Evolutionary conservation across 1,140 invertebrate species (phyloP).

Genomic region (Musca domestica): DNA sequence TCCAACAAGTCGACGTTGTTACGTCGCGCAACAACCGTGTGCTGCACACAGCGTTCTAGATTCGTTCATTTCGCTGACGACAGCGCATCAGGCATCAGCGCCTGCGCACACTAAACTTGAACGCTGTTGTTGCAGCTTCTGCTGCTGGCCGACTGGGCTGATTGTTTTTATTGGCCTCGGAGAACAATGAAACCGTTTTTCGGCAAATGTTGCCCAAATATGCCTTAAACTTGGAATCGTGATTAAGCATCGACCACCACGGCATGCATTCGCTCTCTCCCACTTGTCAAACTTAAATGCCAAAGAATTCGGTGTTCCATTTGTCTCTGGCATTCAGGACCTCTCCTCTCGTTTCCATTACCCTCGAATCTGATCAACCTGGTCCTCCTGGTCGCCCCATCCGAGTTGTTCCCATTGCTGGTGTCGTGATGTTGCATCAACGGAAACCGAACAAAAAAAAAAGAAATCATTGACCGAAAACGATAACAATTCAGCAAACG

Average conservation of each 20-base stretch:
- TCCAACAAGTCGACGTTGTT: slow-evolving; percentile 24
- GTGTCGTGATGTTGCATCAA: slow-evolving; percentile 32
- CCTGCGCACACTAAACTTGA: neutral
- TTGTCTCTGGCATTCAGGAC: too few species aligned
- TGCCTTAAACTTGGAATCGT: slow-evolving; percentile 22
- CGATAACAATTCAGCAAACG: slow-evolving; percentile 30
- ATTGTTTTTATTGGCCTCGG: slow-evolving; percentile 16
- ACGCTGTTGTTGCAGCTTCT: neutral
- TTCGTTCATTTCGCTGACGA: neutral
- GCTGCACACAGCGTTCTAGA: neutral
- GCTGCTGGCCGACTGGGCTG: neutral
- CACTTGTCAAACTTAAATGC: slow-evolving; percentile 20
- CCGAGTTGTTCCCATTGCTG: too few species aligned
- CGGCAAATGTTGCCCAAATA: slow-evolving; percentile 20
- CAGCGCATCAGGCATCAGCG: neutral
- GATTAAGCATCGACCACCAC: slow-evolving; percentile 12
- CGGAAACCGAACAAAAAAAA: slow-evolving; percentile 18
- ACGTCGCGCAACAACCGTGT: neutral
- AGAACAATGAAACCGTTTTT: slow-evolving; percentile 22
- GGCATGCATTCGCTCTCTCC: neutral
- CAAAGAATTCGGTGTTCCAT: slow-evolving; percentile 10
- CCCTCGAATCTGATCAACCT: too few species aligned
- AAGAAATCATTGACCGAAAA: slow-evolving; percentile 37
- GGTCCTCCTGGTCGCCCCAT: too few species aligned
- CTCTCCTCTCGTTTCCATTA: too few species aligned